Evolutionary conservation across 1,140 invertebrate species (phyloP).

Genomic region (Oreohelix idahoensis): DNA sequence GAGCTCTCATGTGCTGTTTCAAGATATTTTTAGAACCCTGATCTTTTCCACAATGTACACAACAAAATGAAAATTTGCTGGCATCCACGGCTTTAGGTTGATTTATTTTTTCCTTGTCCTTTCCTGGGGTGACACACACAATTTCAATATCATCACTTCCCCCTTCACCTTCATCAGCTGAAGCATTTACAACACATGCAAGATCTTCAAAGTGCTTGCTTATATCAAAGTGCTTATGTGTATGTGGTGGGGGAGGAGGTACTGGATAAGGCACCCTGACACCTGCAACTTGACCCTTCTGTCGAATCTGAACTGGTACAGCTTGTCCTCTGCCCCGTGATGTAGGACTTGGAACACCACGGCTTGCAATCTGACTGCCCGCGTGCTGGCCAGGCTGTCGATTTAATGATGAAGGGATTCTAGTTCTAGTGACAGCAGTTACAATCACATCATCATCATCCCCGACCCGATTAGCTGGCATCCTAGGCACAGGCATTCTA

Average conservation of each 20-base stretch:
- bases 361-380: background rate
- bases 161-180: background rate
- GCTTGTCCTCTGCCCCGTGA: background rate
- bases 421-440: constrained; percentile 24
- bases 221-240: constrained; percentile 25
- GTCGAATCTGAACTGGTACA: background rate
- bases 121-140: constrained; percentile 32
- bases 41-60: constrained; percentile 39
- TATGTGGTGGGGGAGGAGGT: background rate
- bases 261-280: background rate
- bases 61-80: constrained; percentile 34
- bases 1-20: constrained; percentile 38
- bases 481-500: background rate
- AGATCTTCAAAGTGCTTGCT: constrained; percentile 38
- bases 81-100: constrained; percentile 35
- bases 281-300: background rate
- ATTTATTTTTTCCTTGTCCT: constrained; percentile 2
- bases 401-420: background rate
- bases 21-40: constrained; percentile 30
- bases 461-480: background rate
- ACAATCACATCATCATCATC: constrained; percentile 42
- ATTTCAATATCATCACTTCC: constrained; percentile 30
- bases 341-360: background rate
- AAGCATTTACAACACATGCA: constrained; percentile 25
- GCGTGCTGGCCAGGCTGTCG: background rate